A percentile compares a stretch with the other conserved stretches of the same genome.
phyloP scores from a whole-genome alignment of 2,888 invertebrate species.

The Eueremaeus valkanovi region DNA sequence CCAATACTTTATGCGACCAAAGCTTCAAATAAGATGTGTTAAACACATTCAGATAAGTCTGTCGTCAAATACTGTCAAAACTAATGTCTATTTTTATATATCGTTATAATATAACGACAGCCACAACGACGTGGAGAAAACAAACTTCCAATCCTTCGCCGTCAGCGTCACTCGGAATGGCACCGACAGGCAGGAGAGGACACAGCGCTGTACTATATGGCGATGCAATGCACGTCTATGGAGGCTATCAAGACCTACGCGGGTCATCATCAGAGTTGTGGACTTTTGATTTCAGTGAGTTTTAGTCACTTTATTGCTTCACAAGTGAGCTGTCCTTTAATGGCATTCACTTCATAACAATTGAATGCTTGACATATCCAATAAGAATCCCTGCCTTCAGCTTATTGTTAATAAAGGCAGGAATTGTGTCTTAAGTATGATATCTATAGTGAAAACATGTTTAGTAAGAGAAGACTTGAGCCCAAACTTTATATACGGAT shows the following conservation, averaged over 20 bases:
- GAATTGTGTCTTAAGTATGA: constrained; percentile 20
- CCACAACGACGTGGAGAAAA: constrained; percentile 47
- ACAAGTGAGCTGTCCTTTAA: background rate
- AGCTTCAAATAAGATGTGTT: background rate
- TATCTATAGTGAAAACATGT: background rate
- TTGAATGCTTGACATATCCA: background rate
- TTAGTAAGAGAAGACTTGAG: background rate
- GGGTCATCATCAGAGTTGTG: constrained; percentile 80
- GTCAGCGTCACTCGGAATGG: constrained; percentile 16
- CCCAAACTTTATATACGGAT: background rate
- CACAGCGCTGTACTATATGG: constrained; percentile 75
- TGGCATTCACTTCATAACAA: constrained; percentile 15
- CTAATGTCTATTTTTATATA: background rate
- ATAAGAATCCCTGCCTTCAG: background rate
- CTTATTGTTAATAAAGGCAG: background rate
- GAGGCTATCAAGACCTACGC: constrained; percentile 77
- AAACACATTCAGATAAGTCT: background rate
- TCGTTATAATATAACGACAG: constrained; percentile 37
- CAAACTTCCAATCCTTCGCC: constrained; percentile 28
- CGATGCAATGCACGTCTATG: constrained; percentile 75
- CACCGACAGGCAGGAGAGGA: constrained; percentile 72
- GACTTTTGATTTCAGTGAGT: constrained; percentile 77
- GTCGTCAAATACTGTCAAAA: background rate
- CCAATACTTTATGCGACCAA: background rate
- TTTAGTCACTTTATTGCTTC: constrained; percentile 15